phyloP scores from a whole-genome alignment of 2,113 vertebrate genomes.

The Rattus rattus region DNA sequence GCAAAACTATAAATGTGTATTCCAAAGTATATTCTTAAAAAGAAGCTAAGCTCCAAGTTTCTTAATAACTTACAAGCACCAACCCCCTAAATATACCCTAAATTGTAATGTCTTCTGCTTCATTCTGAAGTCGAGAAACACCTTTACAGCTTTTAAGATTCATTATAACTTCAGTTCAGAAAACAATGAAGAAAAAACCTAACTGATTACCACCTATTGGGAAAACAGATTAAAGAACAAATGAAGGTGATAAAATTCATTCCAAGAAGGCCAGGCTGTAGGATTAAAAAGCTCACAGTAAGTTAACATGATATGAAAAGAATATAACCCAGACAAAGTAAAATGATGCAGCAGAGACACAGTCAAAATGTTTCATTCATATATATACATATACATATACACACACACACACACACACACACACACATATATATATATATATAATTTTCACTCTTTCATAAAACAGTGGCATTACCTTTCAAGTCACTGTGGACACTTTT shows the following conservation, averaged over 20 bases:
- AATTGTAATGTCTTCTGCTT: not conserved
- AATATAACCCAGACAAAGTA: not conserved
- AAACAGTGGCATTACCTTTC: conserved; percentile 1
- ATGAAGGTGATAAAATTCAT: conserved; percentile 39
- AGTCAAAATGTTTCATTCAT: too few species aligned
- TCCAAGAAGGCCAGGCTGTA: not conserved
- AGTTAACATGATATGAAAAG: conserved; percentile 34
- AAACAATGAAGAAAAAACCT: conserved; percentile 40
- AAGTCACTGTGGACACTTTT: conserved; percentile 20
- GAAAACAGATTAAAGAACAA: conserved; percentile 5
- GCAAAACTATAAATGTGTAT: conserved; percentile 14
- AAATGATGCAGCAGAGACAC: not conserved
- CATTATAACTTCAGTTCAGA: conserved; percentile 44
- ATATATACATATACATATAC: too few species aligned
- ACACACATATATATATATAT: too few species aligned
- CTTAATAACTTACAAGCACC: conserved; percentile 15
- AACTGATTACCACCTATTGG: not conserved
- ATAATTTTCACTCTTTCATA: conserved; percentile 39
- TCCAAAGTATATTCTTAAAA: conserved; percentile 23
- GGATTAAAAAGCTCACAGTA: not conserved
- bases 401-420: too few species aligned
- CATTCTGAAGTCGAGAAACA: not conserved
- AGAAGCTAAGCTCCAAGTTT: not conserved
- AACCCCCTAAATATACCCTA: not conserved
- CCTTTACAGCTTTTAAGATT: conserved; percentile 17